Evolutionary conservation across 2,797 vertebrate genomes (phyloP), one percentile per base, ranked within the genome.

Genomic region (Esox lucius): DNA sequence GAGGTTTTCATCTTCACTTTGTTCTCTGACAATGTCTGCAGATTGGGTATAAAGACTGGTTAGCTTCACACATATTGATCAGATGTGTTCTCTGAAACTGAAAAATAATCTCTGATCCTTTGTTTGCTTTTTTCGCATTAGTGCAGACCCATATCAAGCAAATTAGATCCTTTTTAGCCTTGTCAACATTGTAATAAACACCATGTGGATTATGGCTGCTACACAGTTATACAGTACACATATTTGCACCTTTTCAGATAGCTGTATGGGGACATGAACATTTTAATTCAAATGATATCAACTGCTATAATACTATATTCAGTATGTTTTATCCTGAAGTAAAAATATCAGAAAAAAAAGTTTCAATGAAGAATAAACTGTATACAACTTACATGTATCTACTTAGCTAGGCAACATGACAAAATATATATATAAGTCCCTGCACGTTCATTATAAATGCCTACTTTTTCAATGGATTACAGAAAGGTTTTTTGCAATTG

Each of bases 1-100:
- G 26, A 65, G 15, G 12, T 28, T 65, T 65, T 16, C 31, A 33
- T 65, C 62, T 31, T 33, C 16, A 64, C 8, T 56, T 7, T n/a
- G 17, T 56, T 56, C 51, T 64, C 61, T 64, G 61, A 65, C 15
- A 11, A 28, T 7, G 62, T 65, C 5, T 28, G 62, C 12, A 31
- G 26, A 28, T 65, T 33, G 26, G 7, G 2, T 65, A 28, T 28
- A 33, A 62, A 19, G 7, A 16, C 62, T 65, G 62, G 26, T 65
- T 65, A 59, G 26, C 62, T 16, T 65, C 62, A 31, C 16, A 65
- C 24, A 31, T 65, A 65, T 65, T 31, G 62, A 65, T 65, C 62
- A 65, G 26, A 5, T 31, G 24, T 33, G 28, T 24, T 31, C 16
- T 5, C 1, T 65, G 31, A 8, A 16, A 9, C 26, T 5, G 16